Evolutionary conservation across 1,140 invertebrate genomes (phyloP), one percentile per base, ranked within the genome.

Genomic region (Drosophila equinoxialis): DNA sequence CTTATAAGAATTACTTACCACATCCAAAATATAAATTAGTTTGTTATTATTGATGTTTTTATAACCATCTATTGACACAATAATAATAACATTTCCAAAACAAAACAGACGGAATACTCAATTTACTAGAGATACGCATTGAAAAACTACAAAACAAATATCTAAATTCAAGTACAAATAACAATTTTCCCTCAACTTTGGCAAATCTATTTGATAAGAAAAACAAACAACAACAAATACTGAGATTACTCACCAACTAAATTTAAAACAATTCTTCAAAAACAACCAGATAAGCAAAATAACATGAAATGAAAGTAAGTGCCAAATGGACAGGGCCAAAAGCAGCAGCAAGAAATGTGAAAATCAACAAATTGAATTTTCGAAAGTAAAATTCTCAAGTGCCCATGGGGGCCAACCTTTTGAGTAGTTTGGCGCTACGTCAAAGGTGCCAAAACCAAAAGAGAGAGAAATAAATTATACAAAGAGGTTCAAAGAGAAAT

Each of bases 341-440:
- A 10, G 20, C 37, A 39, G 37, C 17, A 51, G 45, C 11, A 51
- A 8, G 20, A 23, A 51, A 51, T 48, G 45, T 48, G 45, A 51
- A 51, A 51, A 51, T 51, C 17, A 51, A 51, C 17, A 58, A 58
- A 58, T 58, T 17, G 30, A 33, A 58, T 58, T 37, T 59, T 59
- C 14, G 57, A 59, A 59, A 59, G 57, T 59, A 59, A 59, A 59
- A 59, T 59, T 59, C 57, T 59, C 57, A 14, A 59, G 14, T 59
- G 57, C 57, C 35, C n/a, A 20, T 1, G 33, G 57, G 57, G 33
- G 6, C 8, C 17, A 33, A 14, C n/a, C 30, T 35, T 30, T 35
- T 48, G 45, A 48, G 14, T 20, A 10, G 42, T 17, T 37, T 39
- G 1, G 13, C 35, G 37, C 37, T 39, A 39, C 45, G 45, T 17